phyloP scores from a whole-genome alignment of 1,140 invertebrate species.

The Polypedilum pembai region DNA sequence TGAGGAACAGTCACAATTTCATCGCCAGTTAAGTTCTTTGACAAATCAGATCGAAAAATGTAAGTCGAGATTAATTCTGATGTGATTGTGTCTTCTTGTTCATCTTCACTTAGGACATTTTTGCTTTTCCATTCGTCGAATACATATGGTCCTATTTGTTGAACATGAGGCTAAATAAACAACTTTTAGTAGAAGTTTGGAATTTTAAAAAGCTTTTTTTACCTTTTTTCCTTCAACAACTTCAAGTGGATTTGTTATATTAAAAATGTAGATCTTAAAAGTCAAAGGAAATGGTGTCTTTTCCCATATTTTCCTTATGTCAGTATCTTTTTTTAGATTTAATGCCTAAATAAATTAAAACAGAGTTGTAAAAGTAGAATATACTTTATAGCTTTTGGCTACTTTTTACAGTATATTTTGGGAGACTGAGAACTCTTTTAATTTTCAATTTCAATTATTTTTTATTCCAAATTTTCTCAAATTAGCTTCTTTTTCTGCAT shows the following conservation, averaged over 20 bases:
- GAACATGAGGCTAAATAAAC: background rate
- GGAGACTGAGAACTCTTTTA: no score
- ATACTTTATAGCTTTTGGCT: no score
- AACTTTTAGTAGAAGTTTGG: background rate
- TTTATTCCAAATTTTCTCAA: no score
- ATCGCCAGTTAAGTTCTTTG: constrained; percentile 57
- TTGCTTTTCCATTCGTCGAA: constrained; percentile 70
- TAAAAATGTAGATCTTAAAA: constrained; percentile 76
- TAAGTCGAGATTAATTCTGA: constrained; percentile 58
- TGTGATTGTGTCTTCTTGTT: constrained; percentile 56
- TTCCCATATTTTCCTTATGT: constrained; percentile 59
- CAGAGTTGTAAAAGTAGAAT: no score
- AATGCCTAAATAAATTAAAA: constrained; percentile 46
- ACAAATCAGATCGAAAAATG: constrained; percentile 51
- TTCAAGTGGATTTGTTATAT: constrained; percentile 72
- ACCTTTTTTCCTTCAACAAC: constrained; percentile 44
- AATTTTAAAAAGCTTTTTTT: background rate
- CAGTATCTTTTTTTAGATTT: constrained; percentile 50
- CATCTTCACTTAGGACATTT: constrained; percentile 58
- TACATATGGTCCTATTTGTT: constrained; percentile 24
- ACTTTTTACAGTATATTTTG: no score
- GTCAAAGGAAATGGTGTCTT: constrained; percentile 62
- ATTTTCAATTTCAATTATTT: no score
- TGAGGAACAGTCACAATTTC: constrained; percentile 58
- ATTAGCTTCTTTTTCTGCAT: no score